Conservation (phyloP, 2,797 vertebrate species). For the Phataginus tetradactyla region DNA sequence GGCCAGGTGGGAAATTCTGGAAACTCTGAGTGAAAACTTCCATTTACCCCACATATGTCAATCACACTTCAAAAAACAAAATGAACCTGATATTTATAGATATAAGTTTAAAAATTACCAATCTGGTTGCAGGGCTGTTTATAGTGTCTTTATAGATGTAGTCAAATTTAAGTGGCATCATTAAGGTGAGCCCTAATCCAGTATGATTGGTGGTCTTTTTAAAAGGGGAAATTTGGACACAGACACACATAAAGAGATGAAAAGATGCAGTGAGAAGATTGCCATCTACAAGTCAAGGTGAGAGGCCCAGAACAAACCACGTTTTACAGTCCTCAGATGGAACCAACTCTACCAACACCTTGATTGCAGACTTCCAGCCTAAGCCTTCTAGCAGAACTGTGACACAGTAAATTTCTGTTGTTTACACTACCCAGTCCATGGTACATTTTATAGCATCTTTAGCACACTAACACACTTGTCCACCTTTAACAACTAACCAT, state of each 20-base stretch:
- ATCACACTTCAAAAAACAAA: too few species aligned
- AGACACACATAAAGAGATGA: not conserved
- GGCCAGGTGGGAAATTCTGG: too few species aligned
- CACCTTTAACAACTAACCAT: not conserved
- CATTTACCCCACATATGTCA: too few species aligned
- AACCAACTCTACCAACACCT: not conserved
- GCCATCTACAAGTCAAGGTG: not conserved
- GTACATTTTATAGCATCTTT: not conserved
- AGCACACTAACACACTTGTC: not conserved
- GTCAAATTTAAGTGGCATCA: not conserved
- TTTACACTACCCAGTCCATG: not conserved
- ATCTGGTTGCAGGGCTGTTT: not conserved
- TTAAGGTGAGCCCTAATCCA: not conserved
- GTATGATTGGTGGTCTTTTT: not conserved
- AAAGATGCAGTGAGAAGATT: not conserved
- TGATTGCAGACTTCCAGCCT: not conserved
- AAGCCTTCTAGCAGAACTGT: not conserved
- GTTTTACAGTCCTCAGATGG: not conserved
- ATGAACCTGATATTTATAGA: not conserved
- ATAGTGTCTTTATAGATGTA: not conserved
- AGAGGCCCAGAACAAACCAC: not conserved
- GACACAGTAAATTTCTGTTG: not conserved
- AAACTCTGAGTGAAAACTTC: too few species aligned
- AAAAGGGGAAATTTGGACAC: not conserved
- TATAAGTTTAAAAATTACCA: not conserved